These are phyloP conservation scores for Diadumene lineata DNA, from an alignment of 92 coral and sea anemone genomes.

Conservation along the genomic window DNA sequence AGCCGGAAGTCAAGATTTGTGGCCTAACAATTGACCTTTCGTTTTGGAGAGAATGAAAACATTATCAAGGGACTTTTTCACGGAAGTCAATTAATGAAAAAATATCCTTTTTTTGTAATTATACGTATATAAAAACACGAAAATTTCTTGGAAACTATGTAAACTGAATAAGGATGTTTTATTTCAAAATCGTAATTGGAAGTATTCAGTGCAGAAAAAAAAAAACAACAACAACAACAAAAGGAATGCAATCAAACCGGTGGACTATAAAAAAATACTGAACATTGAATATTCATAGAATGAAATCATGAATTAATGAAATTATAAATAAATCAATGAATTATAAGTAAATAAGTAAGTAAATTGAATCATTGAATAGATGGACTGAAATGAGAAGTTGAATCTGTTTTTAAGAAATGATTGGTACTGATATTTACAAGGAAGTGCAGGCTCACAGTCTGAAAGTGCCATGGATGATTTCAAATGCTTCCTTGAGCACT, in stretches of 20 bases:
- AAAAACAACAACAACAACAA: neutral
- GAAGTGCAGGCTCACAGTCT: too few species aligned
- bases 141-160: neutral
- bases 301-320: neutral
- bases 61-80: neutral
- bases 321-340: neutral
- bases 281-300: too few species aligned
- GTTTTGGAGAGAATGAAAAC: neutral
- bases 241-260: neutral
- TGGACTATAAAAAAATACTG: too few species aligned
- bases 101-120: neutral
- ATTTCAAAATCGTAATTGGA: too few species aligned
- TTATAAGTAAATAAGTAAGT: too few species aligned
- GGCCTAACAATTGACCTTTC: too few species aligned
- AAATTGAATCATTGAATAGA: neutral
- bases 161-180: neutral
- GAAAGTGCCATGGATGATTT: too few species aligned
- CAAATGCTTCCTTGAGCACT: too few species aligned
- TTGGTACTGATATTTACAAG: too few species aligned
- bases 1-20: neutral
- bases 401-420: neutral
- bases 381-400: neutral
- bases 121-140: neutral
- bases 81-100: neutral
- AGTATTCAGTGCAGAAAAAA: too few species aligned